These are phyloP conservation scores for Ophraella communa DNA, from an alignment of 2,888 invertebrate species.

Conservation along the genomic window DNA sequence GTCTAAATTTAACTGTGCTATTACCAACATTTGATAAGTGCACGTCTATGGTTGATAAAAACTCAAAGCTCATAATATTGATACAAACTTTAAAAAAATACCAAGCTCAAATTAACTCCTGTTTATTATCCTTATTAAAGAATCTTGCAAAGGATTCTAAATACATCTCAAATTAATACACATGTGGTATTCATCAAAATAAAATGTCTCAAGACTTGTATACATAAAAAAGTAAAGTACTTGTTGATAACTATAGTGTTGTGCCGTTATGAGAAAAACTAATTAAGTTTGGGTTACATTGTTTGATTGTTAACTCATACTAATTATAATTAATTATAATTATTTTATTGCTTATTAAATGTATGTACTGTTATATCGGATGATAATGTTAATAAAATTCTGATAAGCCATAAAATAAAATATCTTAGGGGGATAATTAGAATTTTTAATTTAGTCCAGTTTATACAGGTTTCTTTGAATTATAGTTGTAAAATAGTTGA, in stretches of 20 bases:
- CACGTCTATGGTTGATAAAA: too few species aligned
- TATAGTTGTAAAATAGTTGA: too few species aligned
- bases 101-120: too few species aligned
- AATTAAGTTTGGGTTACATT: not conserved
- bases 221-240: not conserved
- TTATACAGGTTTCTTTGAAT: too few species aligned
- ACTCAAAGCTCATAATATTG: too few species aligned
- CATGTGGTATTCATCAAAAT: not conserved
- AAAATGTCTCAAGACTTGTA: not conserved
- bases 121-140: too few species aligned
- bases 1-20: too few species aligned
- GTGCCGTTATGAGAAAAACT: conserved; percentile 1
- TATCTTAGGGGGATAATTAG: not conserved
- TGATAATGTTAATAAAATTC: not conserved
- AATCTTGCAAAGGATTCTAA: too few species aligned
- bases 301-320: not conserved
- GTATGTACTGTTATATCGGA: not conserved
- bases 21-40: too few species aligned
- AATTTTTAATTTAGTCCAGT: not conserved
- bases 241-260: not conserved
- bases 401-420: not conserved
- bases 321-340: not conserved
- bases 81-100: too few species aligned
- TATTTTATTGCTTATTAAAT: not conserved
- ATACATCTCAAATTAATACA: too few species aligned